phyloP scores from a whole-genome alignment of 2,113 vertebrate genomes.

The Oreochromis niloticus region DNA sequence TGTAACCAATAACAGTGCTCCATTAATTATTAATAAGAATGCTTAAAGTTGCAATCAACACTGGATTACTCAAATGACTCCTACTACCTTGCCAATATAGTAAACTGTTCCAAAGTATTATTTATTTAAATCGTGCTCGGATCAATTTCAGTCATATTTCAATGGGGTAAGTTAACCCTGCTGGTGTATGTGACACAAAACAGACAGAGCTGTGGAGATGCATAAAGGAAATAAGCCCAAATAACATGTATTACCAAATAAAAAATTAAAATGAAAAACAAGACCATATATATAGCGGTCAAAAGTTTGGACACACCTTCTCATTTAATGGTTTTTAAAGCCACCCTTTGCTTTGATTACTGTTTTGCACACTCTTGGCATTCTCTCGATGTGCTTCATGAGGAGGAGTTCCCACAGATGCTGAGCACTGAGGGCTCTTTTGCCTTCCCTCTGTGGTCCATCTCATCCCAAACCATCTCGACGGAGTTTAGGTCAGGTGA shows the following conservation, averaged over 20 bases:
- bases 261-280: not conserved
- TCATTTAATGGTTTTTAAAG: not conserved
- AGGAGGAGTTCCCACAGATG: not conserved
- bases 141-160: not conserved
- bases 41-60: not conserved
- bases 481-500: not conserved
- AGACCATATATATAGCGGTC: rapidly evolving
- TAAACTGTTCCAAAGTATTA: not conserved
- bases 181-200: not conserved
- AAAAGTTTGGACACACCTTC: not conserved
- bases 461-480: not conserved
- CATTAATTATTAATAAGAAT: not conserved
- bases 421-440: not conserved
- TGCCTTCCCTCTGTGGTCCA: not conserved
- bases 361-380: not conserved
- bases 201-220: not conserved
- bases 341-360: not conserved
- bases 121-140: not conserved
- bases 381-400: not conserved
- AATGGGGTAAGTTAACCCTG: not conserved
- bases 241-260: not conserved
- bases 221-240: not conserved
- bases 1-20: not conserved
- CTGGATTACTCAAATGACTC: not conserved
- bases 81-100: not conserved